A percentile compares a stretch with the other conserved stretches of the same genome.
phyloP scores from a whole-genome alignment of 2,797 vertebrate species.

The Meriones psammophilus region DNA sequence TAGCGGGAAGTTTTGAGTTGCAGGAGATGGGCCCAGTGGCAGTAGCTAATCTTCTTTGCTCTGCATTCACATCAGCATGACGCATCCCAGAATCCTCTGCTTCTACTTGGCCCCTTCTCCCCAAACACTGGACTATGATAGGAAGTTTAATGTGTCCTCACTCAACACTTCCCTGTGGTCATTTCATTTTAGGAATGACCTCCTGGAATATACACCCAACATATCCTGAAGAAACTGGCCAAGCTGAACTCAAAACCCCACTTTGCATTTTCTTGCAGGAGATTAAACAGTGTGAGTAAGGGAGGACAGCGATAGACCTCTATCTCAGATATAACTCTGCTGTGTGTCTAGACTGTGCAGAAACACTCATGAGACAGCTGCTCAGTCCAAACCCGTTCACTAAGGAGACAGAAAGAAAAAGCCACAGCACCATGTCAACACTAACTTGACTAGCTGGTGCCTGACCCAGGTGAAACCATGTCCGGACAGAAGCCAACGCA shows the following conservation, averaged over 20 bases:
- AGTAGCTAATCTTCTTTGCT: not conserved
- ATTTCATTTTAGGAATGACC: not conserved
- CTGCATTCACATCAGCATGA: not conserved
- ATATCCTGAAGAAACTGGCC: not conserved
- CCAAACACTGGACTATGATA: too few species aligned
- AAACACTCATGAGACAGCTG: too few species aligned
- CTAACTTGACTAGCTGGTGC: not conserved
- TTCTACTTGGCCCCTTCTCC: not conserved
- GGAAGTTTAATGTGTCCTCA: not conserved
- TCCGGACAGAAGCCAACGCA: not conserved
- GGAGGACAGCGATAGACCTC: not conserved
- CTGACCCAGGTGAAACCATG: accelerated
- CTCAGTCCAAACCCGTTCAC: not conserved
- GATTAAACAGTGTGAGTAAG: not conserved
- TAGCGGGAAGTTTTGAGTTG: not conserved
- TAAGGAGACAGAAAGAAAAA: not conserved
- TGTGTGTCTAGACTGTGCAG: not conserved
- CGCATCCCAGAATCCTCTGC: not conserved
- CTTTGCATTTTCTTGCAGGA: not conserved
- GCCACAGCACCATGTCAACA: not conserved
- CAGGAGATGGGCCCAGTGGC: not conserved
- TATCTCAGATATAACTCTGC: not conserved
- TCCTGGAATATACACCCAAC: not conserved
- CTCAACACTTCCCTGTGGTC: not conserved
- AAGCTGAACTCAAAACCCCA: conserved; percentile 12